Conservation (phyloP, 2,113 vertebrate species). For the Microtus richardsoni region DNA sequence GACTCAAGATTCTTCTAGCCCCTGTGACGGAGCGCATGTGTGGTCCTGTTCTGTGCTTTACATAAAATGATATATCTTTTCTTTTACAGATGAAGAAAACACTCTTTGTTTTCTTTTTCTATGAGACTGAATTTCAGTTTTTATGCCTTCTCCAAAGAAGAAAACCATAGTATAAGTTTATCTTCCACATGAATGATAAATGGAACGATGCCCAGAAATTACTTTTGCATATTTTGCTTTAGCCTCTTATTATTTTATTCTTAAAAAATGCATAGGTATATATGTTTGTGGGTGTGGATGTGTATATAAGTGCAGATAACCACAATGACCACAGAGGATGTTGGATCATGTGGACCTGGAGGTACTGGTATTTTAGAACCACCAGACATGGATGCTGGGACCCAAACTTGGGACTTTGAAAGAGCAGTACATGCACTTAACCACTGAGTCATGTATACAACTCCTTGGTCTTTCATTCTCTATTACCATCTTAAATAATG, state of each 20-base stretch:
- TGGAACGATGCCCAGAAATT: constrained; percentile 28
- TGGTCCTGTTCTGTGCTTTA: constrained; percentile 44
- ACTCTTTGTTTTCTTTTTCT: not conserved
- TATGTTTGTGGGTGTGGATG: not conserved
- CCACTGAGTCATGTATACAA: not conserved
- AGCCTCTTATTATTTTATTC: not conserved
- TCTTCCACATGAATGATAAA: not conserved
- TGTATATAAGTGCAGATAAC: too few relatives aligned
- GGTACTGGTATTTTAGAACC: not conserved
- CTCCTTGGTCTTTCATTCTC: not conserved
- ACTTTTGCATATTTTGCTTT: not conserved
- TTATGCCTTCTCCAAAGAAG: constrained; percentile 4
- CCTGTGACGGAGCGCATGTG: constrained; percentile 37
- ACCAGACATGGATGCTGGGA: not conserved
- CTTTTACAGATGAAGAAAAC: constrained; percentile 46
- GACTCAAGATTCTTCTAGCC: constrained; percentile 19
- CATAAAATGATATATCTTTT: constrained; percentile 60
- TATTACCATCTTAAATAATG: not conserved
- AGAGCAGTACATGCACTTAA: not conserved
- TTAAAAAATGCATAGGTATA: not conserved
- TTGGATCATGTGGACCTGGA: not conserved
- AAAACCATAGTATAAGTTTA: constrained; percentile 28
- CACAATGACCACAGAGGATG: too few relatives aligned
- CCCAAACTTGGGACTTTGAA: not conserved
- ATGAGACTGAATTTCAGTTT: constrained; percentile 43